These are phyloP conservation scores for Gallinago undulata DNA, from an alignment of 2,113 vertebrate species.

Conservation along the genomic window DNA sequence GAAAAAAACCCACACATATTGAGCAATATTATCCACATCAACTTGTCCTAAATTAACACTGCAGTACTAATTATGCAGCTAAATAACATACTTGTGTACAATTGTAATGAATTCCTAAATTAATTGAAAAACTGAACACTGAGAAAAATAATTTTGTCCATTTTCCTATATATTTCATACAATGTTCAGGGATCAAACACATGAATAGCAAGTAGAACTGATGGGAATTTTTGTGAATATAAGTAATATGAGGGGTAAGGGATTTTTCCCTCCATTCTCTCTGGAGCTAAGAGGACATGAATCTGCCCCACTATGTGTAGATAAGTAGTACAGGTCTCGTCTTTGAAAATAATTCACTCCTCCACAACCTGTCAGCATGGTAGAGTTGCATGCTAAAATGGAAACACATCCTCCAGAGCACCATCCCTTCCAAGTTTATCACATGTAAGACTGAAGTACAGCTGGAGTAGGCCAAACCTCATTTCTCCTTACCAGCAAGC, in stretches of 20 bases:
- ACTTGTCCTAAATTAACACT: not conserved
- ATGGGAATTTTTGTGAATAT: not conserved
- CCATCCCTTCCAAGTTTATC: not conserved
- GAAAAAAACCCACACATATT: not conserved
- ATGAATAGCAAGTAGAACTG: not conserved
- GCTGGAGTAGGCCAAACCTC: not conserved
- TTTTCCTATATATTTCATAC: not conserved
- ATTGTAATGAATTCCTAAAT: not conserved
- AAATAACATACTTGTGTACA: not conserved
- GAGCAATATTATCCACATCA: not conserved
- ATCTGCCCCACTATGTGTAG: not conserved
- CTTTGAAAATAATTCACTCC: not conserved
- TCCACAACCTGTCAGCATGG: not conserved
- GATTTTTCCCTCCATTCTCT: not conserved
- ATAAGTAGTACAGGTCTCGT: not conserved
- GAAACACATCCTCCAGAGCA: not conserved
- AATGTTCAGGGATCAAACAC: not conserved
- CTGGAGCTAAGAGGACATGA: not conserved
- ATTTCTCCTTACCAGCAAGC: not conserved
- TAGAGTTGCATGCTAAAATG: not conserved
- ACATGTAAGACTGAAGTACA: not conserved
- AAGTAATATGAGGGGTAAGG: not conserved
- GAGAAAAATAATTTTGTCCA: not conserved
- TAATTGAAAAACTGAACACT: not conserved
- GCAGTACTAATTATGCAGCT: not conserved